Conservation (phyloP, 1,140 invertebrate species). For the Bombus sylvicola region DNA sequence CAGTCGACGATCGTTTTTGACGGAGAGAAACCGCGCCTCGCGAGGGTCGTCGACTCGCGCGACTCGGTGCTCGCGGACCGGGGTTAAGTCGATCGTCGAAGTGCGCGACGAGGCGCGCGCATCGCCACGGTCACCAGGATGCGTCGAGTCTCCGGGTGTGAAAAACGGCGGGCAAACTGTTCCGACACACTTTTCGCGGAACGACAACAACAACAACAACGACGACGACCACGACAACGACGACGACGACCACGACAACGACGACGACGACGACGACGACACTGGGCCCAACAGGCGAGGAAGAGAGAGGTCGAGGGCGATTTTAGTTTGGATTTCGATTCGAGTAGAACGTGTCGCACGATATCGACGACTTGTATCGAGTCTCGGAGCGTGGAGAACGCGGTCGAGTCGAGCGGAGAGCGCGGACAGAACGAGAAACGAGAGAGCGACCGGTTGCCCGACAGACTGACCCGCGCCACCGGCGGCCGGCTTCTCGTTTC, state of each 20-base stretch:
- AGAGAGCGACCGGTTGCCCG: constrained; percentile 81
- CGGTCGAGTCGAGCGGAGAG: constrained; percentile 55
- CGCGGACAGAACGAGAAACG: constrained; percentile 63
- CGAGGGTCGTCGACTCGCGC: background rate
- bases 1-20: background rate
- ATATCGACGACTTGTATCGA: constrained; percentile 27
- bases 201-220: too few species aligned
- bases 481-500: constrained; percentile 79
- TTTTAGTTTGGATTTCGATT: background rate
- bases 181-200: background rate
- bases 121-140: constrained; percentile 28
- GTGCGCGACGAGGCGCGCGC: constrained; percentile 14
- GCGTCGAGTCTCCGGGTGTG: background rate
- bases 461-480: constrained; percentile 82
- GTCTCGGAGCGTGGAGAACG: constrained; percentile 20
- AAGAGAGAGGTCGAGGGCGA: background rate
- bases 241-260: accelerated
- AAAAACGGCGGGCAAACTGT: constrained; percentile 18
- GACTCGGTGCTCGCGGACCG: too few species aligned
- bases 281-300: too few species aligned
- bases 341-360: background rate
- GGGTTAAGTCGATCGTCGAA: constrained; percentile 31
- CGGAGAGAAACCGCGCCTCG: background rate
- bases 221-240: accelerated
- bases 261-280: background rate